These are phyloP conservation scores for Dione vanillae DNA, from an alignment of 2,888 invertebrate species.

Conservation along the genomic window DNA sequence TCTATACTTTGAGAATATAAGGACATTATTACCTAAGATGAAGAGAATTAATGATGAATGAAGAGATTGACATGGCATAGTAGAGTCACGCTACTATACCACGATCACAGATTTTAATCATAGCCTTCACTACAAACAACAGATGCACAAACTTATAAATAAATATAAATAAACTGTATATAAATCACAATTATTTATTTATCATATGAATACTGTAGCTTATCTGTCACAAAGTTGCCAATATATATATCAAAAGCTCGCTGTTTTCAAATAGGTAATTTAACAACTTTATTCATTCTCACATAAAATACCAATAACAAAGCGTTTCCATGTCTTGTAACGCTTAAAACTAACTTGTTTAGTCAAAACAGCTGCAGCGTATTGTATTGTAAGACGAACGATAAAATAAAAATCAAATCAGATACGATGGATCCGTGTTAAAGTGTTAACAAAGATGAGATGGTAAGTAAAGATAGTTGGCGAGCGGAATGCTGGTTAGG, in stretches of 20 bases:
- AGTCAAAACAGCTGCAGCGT: conserved; percentile 21
- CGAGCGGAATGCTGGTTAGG: conserved; percentile 50
- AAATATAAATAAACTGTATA: too few species aligned
- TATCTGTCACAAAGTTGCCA: too few species aligned
- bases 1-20: too few species aligned
- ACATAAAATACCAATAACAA: not conserved
- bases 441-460: conserved; percentile 62
- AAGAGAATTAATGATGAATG: too few species aligned
- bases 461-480: conserved; percentile 50
- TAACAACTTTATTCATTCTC: not conserved
- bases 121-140: too few species aligned
- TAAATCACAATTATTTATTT: too few species aligned
- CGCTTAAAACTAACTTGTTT: conserved; percentile 4
- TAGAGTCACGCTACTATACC: too few species aligned
- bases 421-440: conserved; percentile 67
- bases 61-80: too few species aligned
- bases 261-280: not conserved
- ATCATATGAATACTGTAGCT: too few species aligned
- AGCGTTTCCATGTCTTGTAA: not conserved
- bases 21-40: too few species aligned
- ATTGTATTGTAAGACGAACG: conserved; percentile 28
- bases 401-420: conserved; percentile 55
- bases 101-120: too few species aligned
- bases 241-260: not conserved
- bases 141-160: too few species aligned